A percentile compares a stretch with the other conserved stretches of the same genome.
Conservation (phyloP, 2,797 vertebrate species). For the Sebastes reedi region DNA sequence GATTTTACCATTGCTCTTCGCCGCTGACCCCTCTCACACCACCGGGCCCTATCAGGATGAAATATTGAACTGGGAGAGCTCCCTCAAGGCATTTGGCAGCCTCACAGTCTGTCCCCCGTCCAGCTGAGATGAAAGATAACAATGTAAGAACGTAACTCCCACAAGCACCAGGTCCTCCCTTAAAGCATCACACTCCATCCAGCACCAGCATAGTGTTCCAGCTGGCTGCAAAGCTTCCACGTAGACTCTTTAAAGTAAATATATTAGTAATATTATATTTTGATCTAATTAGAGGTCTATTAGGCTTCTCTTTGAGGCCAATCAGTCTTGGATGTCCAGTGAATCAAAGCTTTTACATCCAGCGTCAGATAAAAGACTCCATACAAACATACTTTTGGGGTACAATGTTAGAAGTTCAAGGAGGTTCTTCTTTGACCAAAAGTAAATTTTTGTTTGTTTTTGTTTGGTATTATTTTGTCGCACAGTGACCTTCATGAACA, state of each 20-base stretch:
- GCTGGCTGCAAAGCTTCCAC: background rate
- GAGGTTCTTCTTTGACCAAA: background rate
- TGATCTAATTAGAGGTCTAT: background rate
- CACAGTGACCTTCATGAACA: background rate
- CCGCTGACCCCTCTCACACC: conserved; percentile 66
- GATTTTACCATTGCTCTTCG: conserved; percentile 36
- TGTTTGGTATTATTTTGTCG: background rate
- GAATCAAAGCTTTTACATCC: background rate
- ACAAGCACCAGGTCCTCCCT: conserved; percentile 12
- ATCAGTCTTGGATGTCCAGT: background rate
- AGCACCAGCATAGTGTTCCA: background rate
- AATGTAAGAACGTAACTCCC: conserved; percentile 26
- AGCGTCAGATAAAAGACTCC: background rate
- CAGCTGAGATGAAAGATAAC: conserved; percentile 59
- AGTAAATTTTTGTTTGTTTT: background rate
- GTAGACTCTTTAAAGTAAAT: conserved; percentile 11
- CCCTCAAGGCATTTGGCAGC: conserved; percentile 53
- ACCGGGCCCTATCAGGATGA: conserved; percentile 62
- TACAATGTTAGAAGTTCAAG: background rate
- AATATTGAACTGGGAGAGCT: conserved; percentile 62
- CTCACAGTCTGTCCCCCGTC: conserved; percentile 13
- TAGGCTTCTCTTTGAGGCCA: background rate
- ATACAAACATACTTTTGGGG: background rate
- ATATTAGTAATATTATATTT: background rate
- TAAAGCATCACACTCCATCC: conserved; percentile 5